Base-by-base conservation (phyloP, 2,113 vertebrate species). In the Brachionichthys hirsutus region DNA sequence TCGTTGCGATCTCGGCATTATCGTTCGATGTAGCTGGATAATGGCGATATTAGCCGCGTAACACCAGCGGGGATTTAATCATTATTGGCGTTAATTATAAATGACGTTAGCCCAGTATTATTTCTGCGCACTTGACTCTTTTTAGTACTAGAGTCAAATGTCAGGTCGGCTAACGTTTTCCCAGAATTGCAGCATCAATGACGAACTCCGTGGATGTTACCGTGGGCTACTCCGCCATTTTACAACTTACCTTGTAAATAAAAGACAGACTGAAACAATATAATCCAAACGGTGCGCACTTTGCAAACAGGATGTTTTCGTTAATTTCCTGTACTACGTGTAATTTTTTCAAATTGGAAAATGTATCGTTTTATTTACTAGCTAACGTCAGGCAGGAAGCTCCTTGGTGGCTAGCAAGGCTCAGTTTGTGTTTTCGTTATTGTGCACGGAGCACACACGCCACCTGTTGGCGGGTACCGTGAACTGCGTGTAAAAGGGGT, bases 171-270 rank as follows among this genome's bases (percentile, higher is more conserved):
- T 9, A 38, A 38, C 36, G 9, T 34, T n/a, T 36, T 17, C 10
- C 35, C n/a, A 60, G 10, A 18, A 40, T 2, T 60, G 47, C 57
- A 52, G 73, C 70, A 81, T 78, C 75, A 77, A 68, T 70, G 62
- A 75, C 81, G 85, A 84, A 73, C 78, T 84, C 73, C 56, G 55
- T 67, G 49, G 49, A 78, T 38, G 71, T 73, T 73, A 72, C 60
- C 64, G 43, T 76, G 66, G 75, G 84, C 82, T 68, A 75, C n/a
- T 85, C 83, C 81, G 85, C 83, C 85, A 87, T 87, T 87, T 87
- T 87, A 84, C 60, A 74, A 86, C 83, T 85, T 85, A 85, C 83
- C 85, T 85, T 68, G 77, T 73, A 84, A 82, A 84, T 77, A 75
- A 84, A 65, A 79, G 49, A 66, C 59, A 62, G 46, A 67, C 52